Evolutionary conservation across 2,113 vertebrate species (phyloP).

Genomic region (Melanocharis versteri): DNA sequence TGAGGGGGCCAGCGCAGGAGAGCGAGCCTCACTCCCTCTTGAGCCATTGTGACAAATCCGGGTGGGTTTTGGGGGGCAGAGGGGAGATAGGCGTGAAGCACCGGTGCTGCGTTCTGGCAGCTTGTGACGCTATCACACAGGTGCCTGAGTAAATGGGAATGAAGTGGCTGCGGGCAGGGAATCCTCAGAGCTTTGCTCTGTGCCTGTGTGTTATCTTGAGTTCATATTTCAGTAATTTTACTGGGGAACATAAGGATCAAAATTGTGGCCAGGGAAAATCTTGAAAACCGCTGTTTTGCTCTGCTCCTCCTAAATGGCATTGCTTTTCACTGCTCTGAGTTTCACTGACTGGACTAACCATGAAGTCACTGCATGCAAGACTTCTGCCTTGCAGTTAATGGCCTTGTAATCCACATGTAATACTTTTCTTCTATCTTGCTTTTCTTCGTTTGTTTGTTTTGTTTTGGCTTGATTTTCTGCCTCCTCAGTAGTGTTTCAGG

Average conservation of each 20-base stretch:
- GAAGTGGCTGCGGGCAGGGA: neutral
- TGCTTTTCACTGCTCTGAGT: neutral
- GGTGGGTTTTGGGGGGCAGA: neutral
- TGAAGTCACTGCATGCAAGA: rapidly evolving
- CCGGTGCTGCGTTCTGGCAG: neutral
- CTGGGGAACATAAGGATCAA: neutral
- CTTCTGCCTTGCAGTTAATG: neutral
- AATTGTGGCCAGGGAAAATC: neutral
- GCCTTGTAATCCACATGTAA: neutral
- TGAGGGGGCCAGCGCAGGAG: neutral
- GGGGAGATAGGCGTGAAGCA: neutral
- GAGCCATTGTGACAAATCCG: neutral
- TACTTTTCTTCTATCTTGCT: neutral
- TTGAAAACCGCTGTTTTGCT: neutral
- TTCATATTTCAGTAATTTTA: neutral
- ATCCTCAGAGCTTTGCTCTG: neutral
- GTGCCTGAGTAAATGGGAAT: neutral
- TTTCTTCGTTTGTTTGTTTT: neutral
- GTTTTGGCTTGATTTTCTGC: neutral
- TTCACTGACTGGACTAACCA: neutral
- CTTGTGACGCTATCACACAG: neutral
- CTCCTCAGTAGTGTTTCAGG: neutral
- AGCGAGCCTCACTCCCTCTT: neutral
- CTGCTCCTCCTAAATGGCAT: neutral
- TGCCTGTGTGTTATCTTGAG: neutral